These are phyloP conservation scores for Antigone vipio DNA, from an alignment of 2,113 vertebrate genomes.

Conservation along the genomic window DNA sequence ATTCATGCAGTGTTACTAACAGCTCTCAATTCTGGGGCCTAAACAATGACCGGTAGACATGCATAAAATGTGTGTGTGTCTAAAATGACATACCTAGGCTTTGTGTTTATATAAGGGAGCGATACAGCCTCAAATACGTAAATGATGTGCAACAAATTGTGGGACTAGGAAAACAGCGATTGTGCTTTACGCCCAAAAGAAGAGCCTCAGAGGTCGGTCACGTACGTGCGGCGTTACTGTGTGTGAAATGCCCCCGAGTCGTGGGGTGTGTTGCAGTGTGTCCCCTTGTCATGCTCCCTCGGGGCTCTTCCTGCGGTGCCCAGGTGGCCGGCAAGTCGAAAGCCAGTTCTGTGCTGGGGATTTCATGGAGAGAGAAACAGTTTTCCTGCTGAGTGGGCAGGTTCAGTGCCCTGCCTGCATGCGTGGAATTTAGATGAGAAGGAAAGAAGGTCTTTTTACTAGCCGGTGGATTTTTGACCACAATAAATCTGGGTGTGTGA, in stretches of 20 bases:
- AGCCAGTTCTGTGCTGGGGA: background rate
- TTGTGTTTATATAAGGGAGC: background rate
- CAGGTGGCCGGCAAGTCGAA: background rate
- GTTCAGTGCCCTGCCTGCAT: background rate
- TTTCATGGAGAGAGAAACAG: background rate
- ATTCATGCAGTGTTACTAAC: background rate
- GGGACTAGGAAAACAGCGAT: background rate
- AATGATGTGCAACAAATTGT: background rate
- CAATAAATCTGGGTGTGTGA: constrained; percentile 41
- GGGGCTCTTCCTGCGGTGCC: background rate
- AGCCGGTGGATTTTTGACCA: background rate
- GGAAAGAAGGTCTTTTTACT: background rate
- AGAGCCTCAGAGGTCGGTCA: background rate
- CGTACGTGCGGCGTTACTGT: fast-evolving
- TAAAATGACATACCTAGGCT: background rate
- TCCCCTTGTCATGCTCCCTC: background rate
- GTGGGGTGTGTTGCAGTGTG: background rate
- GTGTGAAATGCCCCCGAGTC: background rate
- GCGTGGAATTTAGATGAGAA: constrained; percentile 34
- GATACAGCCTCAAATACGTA: background rate
- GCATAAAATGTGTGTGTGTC: background rate
- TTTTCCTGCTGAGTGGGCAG: constrained; percentile 7
- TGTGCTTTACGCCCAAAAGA: background rate
- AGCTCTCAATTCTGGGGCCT: background rate
- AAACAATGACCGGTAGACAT: background rate